phyloP scores from a whole-genome alignment of 2,113 vertebrate species.

The Nannospalax galili region DNA sequence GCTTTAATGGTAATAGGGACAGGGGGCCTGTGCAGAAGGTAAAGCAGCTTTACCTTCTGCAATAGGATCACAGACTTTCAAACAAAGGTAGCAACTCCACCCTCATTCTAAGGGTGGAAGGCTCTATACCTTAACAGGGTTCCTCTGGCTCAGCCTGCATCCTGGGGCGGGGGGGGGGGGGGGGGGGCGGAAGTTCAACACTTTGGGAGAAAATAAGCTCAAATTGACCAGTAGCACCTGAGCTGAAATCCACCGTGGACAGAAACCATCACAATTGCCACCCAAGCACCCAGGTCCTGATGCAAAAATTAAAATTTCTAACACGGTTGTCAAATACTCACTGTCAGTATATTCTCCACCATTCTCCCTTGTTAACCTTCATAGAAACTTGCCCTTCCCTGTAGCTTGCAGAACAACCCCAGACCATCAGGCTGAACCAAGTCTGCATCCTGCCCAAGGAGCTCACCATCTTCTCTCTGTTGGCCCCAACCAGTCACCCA shows the following conservation, averaged over 20 bases:
- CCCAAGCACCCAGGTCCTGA: neutral
- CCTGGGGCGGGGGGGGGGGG: too few relatives aligned
- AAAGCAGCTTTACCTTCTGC: neutral
- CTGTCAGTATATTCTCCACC: neutral
- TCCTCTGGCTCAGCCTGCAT: neutral
- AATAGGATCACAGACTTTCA: neutral
- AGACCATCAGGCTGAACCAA: neutral
- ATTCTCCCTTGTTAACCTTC: neutral
- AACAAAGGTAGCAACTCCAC: neutral
- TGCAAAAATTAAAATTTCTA: neutral
- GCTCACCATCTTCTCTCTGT: neutral
- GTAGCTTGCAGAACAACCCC: neutral
- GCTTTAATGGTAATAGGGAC: neutral
- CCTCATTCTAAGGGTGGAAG: too few relatives aligned
- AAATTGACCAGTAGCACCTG: neutral
- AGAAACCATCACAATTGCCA: neutral
- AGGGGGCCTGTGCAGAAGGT: neutral
- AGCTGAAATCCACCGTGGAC: neutral
- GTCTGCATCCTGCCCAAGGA: neutral
- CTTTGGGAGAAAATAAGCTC: neutral
- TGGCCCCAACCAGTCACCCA: conserved; percentile 75
- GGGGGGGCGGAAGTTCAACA: neutral
- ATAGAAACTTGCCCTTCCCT: neutral
- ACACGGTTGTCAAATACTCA: neutral
- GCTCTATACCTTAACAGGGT: neutral